Conservation (phyloP, 2,113 vertebrate species). For the Cavia porcellus region DNA sequence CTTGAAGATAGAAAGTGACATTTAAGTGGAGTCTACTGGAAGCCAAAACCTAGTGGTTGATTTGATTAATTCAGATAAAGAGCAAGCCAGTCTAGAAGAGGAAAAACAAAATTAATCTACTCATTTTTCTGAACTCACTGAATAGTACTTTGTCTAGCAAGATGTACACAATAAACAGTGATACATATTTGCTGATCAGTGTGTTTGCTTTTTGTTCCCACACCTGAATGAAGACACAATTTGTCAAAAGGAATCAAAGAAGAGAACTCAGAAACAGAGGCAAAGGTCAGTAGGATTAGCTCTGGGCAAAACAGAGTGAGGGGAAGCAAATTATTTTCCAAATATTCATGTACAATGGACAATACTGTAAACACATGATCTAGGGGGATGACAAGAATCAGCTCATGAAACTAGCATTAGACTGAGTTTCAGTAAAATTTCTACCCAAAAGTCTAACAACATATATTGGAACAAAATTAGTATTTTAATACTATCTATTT, state of each 20-base stretch:
- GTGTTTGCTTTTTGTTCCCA: conserved; percentile 38
- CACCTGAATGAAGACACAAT: neutral
- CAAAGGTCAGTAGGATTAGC: neutral
- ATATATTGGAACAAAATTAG: neutral
- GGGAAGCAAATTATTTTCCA: conserved; percentile 22
- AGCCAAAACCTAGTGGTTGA: conserved; percentile 59
- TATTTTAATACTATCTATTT: neutral
- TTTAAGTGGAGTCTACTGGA: conserved; percentile 71
- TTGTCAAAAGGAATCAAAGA: conserved; percentile 37
- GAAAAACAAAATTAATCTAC: conserved; percentile 25
- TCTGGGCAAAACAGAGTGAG: neutral
- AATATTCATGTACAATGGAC: neutral
- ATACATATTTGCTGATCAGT: conserved; percentile 22
- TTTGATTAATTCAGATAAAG: conserved; percentile 74
- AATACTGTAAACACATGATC: neutral
- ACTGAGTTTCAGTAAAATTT: conserved; percentile 28
- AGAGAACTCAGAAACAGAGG: conserved; percentile 47
- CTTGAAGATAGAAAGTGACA: conserved; percentile 73
- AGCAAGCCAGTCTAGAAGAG: conserved; percentile 50
- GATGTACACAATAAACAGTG: neutral
- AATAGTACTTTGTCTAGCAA: neutral
- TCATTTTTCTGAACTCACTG: conserved; percentile 65
- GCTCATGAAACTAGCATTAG: neutral
- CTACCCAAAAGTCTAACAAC: neutral
- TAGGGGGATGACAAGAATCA: neutral